Evolutionary conservation across 2,113 vertebrate species (phyloP).

Genomic region (Agapornis roseicollis): DNA sequence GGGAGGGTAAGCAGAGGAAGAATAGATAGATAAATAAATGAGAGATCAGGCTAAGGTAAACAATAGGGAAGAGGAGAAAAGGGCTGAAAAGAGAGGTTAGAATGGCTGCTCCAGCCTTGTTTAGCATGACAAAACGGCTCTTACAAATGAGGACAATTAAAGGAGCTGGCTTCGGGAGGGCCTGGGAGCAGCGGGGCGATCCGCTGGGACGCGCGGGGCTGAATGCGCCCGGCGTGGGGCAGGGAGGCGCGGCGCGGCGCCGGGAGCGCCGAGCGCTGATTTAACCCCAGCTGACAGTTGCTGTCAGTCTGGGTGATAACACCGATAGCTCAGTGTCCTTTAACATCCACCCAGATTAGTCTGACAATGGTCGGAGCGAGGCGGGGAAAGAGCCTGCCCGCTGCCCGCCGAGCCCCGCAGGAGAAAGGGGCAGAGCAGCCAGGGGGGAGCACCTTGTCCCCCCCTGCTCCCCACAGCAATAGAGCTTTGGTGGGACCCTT

Average conservation of each 20-base stretch:
- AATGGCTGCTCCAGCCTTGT: slow-evolving; percentile 74
- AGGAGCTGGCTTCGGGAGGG: slow-evolving; percentile 69
- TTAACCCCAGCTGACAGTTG: slow-evolving; percentile 75
- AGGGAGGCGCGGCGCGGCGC: background rate
- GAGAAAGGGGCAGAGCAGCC: background rate
- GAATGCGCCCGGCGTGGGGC: slow-evolving; percentile 9
- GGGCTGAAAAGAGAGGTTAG: slow-evolving; percentile 69
- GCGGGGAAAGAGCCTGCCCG: background rate
- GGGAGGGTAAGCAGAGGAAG: slow-evolving; percentile 73
- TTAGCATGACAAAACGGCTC: slow-evolving; percentile 82
- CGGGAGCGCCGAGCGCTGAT: slow-evolving; percentile 44
- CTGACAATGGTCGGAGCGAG: slow-evolving; percentile 18
- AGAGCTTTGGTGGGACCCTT: background rate
- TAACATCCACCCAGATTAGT: slow-evolving; percentile 65
- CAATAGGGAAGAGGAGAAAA: slow-evolving; percentile 68
- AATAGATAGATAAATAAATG: slow-evolving; percentile 80
- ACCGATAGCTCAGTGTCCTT: slow-evolving; percentile 76
- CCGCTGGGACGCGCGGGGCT: slow-evolving; percentile 34
- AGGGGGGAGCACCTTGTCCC: background rate
- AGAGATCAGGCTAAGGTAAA: slow-evolving; percentile 77
- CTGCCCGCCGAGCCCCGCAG: background rate
- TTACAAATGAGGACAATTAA: slow-evolving; percentile 77
- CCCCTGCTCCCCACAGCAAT: background rate
- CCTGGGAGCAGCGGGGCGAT: slow-evolving; percentile 51
- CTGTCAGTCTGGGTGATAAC: slow-evolving; percentile 72